Evolutionary conservation across 23 tunicate genomes (phyloP).

Genomic region (Oikopleura dioica): DNA sequence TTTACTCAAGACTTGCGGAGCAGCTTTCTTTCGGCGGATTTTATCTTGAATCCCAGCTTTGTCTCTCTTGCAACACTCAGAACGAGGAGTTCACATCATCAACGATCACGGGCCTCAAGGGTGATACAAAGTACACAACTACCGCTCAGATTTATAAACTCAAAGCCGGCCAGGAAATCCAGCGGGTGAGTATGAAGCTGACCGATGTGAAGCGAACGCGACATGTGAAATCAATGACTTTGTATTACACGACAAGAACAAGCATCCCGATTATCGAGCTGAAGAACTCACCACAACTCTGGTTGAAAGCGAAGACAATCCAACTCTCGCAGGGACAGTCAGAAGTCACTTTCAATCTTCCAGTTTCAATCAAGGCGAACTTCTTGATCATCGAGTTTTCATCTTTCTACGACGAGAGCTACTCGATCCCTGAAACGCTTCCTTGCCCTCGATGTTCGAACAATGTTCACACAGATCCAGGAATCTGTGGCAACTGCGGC

Average conservation of each 20-base stretch:
- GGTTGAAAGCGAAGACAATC: constrained; percentile 22
- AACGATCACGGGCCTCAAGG: not conserved
- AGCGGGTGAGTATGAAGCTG: constrained; percentile 43
- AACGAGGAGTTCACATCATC: constrained; percentile 25
- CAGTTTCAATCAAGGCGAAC: constrained; percentile 66
- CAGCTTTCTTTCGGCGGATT: constrained; percentile 75
- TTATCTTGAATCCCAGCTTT: constrained; percentile 68
- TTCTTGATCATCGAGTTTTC: constrained; percentile 61
- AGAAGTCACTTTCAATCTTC: constrained; percentile 56
- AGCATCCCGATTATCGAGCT: constrained; percentile 71
- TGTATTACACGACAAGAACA: constrained; percentile 68
- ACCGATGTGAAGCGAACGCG: constrained; percentile 44
- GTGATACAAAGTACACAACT: constrained; percentile 43
- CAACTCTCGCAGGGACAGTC: constrained; percentile 31
- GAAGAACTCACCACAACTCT: constrained; percentile 70
- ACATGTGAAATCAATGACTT: constrained; percentile 42
- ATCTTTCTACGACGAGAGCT: constrained; percentile 58
- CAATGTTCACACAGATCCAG: constrained; percentile 55
- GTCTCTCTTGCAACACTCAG: constrained; percentile 60
- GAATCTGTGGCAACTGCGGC: constrained; percentile 90
- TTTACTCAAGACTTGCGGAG: constrained; percentile 16
- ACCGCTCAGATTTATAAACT: constrained; percentile 59
- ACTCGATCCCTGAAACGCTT: constrained; percentile 46
- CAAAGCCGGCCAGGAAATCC: constrained; percentile 38
- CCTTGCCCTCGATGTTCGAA: constrained; percentile 58